phyloP scores from a whole-genome alignment of 2,113 vertebrate genomes.

The Calyptommatus sinebrachiatus region DNA sequence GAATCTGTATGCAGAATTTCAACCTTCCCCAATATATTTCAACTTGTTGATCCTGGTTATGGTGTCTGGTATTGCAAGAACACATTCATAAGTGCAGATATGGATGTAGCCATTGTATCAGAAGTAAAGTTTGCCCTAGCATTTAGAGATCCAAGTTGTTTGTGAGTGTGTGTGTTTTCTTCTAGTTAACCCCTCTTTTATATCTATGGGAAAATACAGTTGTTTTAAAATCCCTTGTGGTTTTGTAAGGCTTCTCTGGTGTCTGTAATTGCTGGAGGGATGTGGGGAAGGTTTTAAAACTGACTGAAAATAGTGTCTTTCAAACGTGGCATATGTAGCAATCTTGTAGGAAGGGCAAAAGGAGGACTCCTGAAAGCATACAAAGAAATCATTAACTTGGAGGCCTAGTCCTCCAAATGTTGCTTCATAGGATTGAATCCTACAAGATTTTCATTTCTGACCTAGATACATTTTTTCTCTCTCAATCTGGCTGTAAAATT shows the following conservation, averaged over 20 bases:
- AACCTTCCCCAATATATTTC: background rate
- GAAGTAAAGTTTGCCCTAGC: background rate
- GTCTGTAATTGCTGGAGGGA: slow-evolving; percentile 14
- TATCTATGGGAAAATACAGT: background rate
- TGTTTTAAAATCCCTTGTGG: background rate
- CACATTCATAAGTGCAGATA: background rate
- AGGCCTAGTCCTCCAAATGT: background rate
- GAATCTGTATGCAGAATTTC: background rate
- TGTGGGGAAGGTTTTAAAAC: slow-evolving; percentile 6
- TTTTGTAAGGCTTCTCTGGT: background rate
- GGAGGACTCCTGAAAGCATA: background rate
- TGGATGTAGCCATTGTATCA: background rate
- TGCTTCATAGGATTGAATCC: background rate
- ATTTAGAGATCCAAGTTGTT: no score
- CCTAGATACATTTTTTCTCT: background rate
- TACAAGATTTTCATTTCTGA: background rate
- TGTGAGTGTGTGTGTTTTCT: background rate
- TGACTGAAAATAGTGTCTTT: slow-evolving; percentile 18
- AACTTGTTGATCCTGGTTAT: background rate
- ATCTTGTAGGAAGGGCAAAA: slow-evolving; percentile 15
- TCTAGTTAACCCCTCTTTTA: background rate
- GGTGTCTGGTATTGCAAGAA: background rate
- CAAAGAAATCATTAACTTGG: slow-evolving; percentile 22
- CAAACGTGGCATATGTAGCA: slow-evolving; percentile 31
- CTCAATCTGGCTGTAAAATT: background rate